phyloP scores from a whole-genome alignment of 2,888 invertebrate species.

The Limnephilus lunatus region DNA sequence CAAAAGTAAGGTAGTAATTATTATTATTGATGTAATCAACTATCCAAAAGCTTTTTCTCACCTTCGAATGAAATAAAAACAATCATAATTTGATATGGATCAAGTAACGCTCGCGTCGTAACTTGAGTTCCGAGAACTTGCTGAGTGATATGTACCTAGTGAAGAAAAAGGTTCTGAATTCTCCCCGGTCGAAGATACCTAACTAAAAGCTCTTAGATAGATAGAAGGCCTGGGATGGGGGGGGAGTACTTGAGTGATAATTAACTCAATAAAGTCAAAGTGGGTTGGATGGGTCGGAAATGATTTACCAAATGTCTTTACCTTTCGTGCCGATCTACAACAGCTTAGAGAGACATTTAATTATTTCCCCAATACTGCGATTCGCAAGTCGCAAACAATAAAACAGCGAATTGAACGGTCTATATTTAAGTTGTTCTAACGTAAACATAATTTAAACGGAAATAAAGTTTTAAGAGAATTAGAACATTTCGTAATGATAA shows the following conservation, averaged over 20 bases:
- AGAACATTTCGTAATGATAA: background rate
- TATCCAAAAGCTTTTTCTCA: background rate
- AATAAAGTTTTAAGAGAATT: background rate
- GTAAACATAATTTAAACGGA: background rate
- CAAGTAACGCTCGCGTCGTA: background rate
- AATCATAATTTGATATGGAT: background rate
- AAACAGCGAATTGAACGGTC: background rate
- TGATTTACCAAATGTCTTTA: conserved; percentile 22
- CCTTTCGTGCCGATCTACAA: background rate
- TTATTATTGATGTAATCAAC: background rate
- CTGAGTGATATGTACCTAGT: background rate
- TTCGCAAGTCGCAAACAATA: background rate
- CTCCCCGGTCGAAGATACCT: conserved; percentile 14
- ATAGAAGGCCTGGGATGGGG: background rate
- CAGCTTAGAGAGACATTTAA: background rate
- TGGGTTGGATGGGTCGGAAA: conserved; percentile 34
- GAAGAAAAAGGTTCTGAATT: background rate
- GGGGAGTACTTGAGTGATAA: conserved; percentile 16
- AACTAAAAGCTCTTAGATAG: conserved; percentile 11
- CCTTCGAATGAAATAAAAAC: background rate
- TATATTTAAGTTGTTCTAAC: background rate
- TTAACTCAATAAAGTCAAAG: conserved; percentile 34
- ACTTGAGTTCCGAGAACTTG: background rate
- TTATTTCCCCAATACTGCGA: background rate
- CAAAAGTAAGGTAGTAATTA: background rate